A percentile compares a stretch with the other conserved stretches of the same genome.
Conservation (phyloP, 2,113 vertebrate genomes). For the Gnathochromis pfefferi region DNA sequence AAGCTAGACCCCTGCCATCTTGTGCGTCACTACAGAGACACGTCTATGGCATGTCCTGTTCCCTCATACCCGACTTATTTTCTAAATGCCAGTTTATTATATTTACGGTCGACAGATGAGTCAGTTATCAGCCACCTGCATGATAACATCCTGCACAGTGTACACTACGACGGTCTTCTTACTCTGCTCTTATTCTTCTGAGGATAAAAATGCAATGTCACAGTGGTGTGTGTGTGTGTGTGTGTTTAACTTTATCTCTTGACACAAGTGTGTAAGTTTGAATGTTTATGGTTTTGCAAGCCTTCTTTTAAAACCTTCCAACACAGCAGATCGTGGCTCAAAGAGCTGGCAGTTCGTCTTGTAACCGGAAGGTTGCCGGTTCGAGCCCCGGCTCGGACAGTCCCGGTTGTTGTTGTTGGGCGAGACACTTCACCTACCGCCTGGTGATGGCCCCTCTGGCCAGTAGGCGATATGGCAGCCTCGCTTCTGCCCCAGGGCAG, state of each 20-base stretch:
- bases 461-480: neutral
- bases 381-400: fast-evolving
- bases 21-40: neutral
- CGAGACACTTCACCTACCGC: neutral
- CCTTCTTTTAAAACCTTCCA: neutral
- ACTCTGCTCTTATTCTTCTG: neutral
- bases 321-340: neutral
- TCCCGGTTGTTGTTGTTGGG: neutral
- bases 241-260: neutral
- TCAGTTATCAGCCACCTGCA: neutral
- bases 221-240: neutral
- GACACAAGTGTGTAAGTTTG: neutral
- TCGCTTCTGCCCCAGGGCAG: neutral
- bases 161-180: neutral
- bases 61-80: neutral
- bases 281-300: neutral
- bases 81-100: neutral
- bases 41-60: neutral
- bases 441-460: neutral
- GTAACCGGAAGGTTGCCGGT: fast-evolving
- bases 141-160: neutral
- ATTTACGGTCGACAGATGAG: neutral
- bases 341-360: fast-evolving
- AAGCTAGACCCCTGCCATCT: neutral
- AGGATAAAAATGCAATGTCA: neutral